A percentile compares a stretch with the other conserved stretches of the same genome.
These are phyloP conservation scores for Cryptotis parvus DNA, from an alignment of 2,113 vertebrate genomes.

Conservation along the genomic window DNA sequence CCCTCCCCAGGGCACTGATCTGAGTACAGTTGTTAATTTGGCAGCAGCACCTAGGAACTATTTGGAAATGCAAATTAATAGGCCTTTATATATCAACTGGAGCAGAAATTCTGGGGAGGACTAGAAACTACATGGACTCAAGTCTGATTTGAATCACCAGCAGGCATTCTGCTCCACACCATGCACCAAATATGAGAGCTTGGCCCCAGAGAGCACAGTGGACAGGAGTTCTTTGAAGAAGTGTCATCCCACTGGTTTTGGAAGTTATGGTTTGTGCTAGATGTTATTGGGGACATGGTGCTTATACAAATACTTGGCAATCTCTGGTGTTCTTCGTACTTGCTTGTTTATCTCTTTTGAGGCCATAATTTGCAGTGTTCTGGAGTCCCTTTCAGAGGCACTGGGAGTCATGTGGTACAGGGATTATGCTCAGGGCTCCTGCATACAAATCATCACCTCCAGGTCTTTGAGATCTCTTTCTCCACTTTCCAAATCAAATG, in stretches of 20 bases:
- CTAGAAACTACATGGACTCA: background rate
- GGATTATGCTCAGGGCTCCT: no score
- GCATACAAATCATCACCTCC: no score
- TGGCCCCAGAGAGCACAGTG: background rate
- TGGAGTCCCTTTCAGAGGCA: no score
- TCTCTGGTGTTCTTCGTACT: background rate
- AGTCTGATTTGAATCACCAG: background rate
- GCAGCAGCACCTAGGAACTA: background rate
- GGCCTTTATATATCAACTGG: rapidly evolving
- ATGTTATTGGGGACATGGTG: background rate
- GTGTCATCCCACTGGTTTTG: background rate
- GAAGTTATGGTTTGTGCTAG: background rate
- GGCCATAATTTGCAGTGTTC: no score
- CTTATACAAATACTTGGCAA: no score
- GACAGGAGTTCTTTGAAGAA: background rate
- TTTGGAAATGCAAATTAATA: background rate
- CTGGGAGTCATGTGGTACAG: no score
- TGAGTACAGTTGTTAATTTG: background rate
- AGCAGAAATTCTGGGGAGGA: background rate
- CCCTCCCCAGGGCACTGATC: background rate
- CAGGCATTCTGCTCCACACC: background rate
- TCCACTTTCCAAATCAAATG: no score
- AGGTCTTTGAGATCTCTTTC: no score
- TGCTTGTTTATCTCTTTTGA: no score
- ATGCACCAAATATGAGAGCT: background rate